Conservation (phyloP, 2,113 vertebrate genomes). For the Dermatemys mawii region DNA sequence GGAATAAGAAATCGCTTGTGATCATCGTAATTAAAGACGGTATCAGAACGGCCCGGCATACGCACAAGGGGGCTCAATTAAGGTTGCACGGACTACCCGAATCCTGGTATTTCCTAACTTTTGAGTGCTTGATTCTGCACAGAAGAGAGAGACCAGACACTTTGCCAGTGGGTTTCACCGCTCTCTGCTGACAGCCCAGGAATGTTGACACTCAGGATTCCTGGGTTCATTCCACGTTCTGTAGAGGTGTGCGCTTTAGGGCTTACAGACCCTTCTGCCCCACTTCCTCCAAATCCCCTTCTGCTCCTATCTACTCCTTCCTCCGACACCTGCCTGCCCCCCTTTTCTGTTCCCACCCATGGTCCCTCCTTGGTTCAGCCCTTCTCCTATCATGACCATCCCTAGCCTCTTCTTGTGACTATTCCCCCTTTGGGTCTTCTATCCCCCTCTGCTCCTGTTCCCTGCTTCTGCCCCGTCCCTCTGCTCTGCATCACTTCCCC, state of each 20-base stretch:
- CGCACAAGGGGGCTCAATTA: background rate
- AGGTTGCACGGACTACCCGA: background rate
- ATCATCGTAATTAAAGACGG: background rate
- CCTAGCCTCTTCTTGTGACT: background rate
- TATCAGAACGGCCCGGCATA: background rate
- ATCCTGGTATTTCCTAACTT: background rate
- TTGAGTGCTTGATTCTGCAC: background rate
- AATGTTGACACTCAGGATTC: background rate
- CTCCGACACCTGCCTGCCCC: background rate
- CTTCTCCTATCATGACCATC: background rate
- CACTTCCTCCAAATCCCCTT: background rate
- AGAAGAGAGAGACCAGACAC: accelerated
- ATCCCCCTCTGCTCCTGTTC: background rate
- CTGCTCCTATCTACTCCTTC: accelerated
- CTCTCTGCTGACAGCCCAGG: background rate
- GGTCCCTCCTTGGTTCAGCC: background rate
- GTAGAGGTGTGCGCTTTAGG: background rate
- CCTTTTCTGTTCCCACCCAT: background rate
- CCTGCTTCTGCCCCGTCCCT: too few relatives aligned
- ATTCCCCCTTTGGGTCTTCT: background rate
- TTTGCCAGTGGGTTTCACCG: background rate
- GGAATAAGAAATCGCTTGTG: background rate
- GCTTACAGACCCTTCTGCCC: background rate
- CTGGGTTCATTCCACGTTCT: background rate
- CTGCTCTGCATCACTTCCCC: too few relatives aligned